Evolutionary conservation across 2,797 vertebrate genomes (phyloP).

Genomic region (Salarias fasciatus): DNA sequence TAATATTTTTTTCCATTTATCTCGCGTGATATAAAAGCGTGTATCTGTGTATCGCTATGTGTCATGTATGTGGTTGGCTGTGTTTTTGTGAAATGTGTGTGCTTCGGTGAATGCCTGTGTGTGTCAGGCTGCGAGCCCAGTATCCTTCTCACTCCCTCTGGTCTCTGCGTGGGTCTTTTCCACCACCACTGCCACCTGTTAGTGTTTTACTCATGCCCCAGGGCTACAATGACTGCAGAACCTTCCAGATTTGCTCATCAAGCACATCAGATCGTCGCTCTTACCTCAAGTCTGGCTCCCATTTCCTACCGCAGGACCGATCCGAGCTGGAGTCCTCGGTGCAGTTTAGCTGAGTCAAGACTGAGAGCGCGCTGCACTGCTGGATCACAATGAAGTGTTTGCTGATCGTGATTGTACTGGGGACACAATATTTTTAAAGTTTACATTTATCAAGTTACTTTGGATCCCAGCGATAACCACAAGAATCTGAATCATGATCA

Average conservation of each 20-base stretch:
- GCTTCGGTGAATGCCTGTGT: constrained; percentile 54
- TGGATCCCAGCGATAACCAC: too few relatives aligned
- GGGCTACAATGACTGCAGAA: constrained; percentile 72
- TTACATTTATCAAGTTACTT: constrained; percentile 33
- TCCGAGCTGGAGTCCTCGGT: constrained; percentile 57
- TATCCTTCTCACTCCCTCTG: constrained; percentile 74
- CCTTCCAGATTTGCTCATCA: constrained; percentile 78
- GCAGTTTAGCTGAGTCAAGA: constrained; percentile 67
- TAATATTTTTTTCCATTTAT: too few relatives aligned
- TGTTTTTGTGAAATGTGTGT: constrained; percentile 44
- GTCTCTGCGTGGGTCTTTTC: constrained; percentile 81
- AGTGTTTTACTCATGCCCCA: constrained; percentile 76
- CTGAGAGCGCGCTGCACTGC: constrained; percentile 37
- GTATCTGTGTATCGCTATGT: constrained; percentile 35
- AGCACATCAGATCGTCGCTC: constrained; percentile 66
- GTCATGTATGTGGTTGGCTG: constrained; percentile 56
- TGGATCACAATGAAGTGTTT: constrained; percentile 61
- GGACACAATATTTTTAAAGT: constrained; percentile 40
- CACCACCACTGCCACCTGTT: constrained; percentile 77
- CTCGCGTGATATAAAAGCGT: neutral
- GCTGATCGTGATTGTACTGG: constrained; percentile 52
- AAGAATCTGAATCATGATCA: too few relatives aligned
- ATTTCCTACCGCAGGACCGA: constrained; percentile 68
- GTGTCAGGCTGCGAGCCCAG: constrained; percentile 68
- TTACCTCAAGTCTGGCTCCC: constrained; percentile 73